Evolutionary conservation across 2,888 invertebrate species (phyloP).

Genomic region (Gasteruption jaculator): DNA sequence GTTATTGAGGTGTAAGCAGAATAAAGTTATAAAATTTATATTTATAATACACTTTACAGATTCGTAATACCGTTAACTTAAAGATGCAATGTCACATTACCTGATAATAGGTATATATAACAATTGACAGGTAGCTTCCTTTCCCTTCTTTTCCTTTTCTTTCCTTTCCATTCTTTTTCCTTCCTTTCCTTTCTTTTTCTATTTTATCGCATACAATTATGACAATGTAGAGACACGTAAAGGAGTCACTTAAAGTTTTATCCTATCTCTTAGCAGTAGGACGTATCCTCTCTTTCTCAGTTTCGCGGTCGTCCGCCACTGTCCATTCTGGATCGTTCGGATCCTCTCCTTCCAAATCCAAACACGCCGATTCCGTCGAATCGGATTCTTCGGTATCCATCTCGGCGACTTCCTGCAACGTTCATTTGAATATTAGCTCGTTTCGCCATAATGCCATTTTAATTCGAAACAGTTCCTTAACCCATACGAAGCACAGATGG

Average conservation of each 20-base stretch:
- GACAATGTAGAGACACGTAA: constrained; percentile 37
- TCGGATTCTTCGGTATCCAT: constrained; percentile 53
- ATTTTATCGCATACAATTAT: constrained; percentile 44
- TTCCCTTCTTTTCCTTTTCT: no score
- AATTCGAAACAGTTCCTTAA: no score
- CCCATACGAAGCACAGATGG: background rate
- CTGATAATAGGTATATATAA: constrained; percentile 49
- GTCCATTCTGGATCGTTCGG: constrained; percentile 86
- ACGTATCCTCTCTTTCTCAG: constrained; percentile 49
- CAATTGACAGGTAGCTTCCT: constrained; percentile 49
- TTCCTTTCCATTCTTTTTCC: no score
- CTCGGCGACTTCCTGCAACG: constrained; percentile 55
- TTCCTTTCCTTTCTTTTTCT: constrained; percentile 8
- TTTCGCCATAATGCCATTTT: no score
- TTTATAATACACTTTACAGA: constrained; percentile 53
- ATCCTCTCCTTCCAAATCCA: constrained; percentile 65
- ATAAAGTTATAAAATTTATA: constrained; percentile 52
- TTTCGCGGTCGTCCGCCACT: constrained; percentile 52
- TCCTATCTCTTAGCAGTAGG: constrained; percentile 51
- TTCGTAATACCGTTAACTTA: constrained; percentile 51
- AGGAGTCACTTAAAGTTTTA: constrained; percentile 33
- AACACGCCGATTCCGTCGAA: constrained; percentile 57
- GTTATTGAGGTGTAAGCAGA: constrained; percentile 33
- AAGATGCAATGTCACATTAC: constrained; percentile 49
- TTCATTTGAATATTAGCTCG: no score